Percentiles rank a stretch among this genome's conserved stretches.
Conservation (phyloP, 2,797 vertebrate species). For the Myoxocephalus aenaeus region DNA sequence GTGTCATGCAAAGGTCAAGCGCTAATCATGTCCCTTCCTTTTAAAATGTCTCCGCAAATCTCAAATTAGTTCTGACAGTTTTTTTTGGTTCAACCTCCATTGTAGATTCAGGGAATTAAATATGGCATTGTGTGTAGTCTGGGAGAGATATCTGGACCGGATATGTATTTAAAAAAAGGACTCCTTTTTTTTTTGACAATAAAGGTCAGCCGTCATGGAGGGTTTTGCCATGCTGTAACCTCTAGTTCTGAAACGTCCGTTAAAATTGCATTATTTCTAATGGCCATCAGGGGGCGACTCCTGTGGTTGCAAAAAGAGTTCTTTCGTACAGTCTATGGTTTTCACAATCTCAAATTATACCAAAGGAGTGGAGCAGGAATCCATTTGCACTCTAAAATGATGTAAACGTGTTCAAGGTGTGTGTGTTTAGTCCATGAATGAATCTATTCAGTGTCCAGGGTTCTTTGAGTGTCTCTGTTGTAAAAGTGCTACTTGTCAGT, state of each 20-base stretch:
- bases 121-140: background rate
- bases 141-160: background rate
- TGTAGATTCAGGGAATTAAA: background rate
- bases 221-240: background rate
- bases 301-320: background rate
- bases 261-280: background rate
- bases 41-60: constrained; percentile 21
- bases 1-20: constrained; percentile 14
- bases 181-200: no score
- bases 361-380: background rate
- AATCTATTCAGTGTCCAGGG: constrained; percentile 22
- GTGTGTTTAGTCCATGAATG: background rate
- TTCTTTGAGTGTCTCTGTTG: constrained; percentile 14
- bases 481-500: constrained; percentile 32
- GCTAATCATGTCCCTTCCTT: background rate
- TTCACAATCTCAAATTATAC: background rate
- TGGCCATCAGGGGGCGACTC: background rate
- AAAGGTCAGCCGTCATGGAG: background rate
- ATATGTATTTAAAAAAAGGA: background rate
- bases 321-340: background rate
- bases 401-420: background rate
- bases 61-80: background rate
- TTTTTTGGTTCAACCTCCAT: background rate
- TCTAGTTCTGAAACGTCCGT: background rate
- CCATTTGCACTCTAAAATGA: background rate